Base-by-base conservation (phyloP, 2,888 invertebrate species). In the Patella pellucida region DNA sequence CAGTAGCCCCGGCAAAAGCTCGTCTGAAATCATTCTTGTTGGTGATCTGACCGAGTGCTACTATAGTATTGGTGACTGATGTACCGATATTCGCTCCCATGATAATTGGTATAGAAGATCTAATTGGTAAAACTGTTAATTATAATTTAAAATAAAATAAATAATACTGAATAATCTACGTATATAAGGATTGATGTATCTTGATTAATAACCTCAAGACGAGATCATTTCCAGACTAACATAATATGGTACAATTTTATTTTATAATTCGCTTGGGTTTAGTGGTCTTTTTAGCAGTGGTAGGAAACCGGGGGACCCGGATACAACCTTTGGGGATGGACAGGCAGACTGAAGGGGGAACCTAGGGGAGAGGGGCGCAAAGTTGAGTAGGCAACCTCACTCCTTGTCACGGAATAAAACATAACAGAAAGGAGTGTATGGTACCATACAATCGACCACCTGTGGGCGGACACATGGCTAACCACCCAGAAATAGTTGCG, bases 31-130 rank as follows among this genome's bases (percentile, higher is more conserved):
- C 91, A 56, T 90, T 85, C 31, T 91, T 83, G 83, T 83, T 74
- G 12, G 79, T 72, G 54, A 84, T 84, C 83, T 92, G 91, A 0
- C 90, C 90, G 56, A 92, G 83, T 9, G 92, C 89, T 9, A 93
- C 93, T 56, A 93, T 89, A 0, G 92, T 93, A 83, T 93, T 93
- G 56, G 93, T 93, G 14, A 93, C 91, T 0, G 92, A 92, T 0
- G 93, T 93, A 16, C 93, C 93, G 73, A 93, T 91, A 83, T 93
- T 93, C 67, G 93, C 92, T 0, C 93, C 93, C 91, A 93, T 92
- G 76, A 93, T 91, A 56, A 93, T 92, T 1, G 93, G 93, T 75
- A 93, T 92, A 7, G 93, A 93, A 23, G 86, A 85, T 72, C 87
- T 84, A 0, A 92, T 91, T 1, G 85, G 83, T 74, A 92, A 80